Evolutionary conservation across 2,797 vertebrate genomes (phyloP).

Genomic region (Scarus forsteni): DNA sequence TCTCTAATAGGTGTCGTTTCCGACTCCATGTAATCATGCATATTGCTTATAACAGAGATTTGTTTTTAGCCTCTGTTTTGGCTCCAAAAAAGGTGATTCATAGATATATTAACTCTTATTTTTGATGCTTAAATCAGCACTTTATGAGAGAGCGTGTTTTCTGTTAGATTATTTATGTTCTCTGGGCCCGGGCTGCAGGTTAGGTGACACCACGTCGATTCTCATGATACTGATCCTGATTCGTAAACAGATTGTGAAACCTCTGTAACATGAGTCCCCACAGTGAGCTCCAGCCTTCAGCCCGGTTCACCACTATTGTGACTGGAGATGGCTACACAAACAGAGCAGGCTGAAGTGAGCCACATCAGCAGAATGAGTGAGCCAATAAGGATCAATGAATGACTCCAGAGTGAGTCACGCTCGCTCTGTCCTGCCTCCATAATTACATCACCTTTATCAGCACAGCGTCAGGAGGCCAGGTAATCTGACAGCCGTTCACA

Average conservation of each 20-base stretch:
- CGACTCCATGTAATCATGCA: too few relatives aligned
- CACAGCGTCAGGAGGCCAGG: not conserved
- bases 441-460: slow-evolving; percentile 12
- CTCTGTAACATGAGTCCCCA: slow-evolving; percentile 55
- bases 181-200: slow-evolving; percentile 19
- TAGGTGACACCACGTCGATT: slow-evolving; percentile 34
- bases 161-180: slow-evolving; percentile 54
- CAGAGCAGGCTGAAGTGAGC: slow-evolving; percentile 16
- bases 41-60: too few relatives aligned
- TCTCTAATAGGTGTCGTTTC: too few relatives aligned
- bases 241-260: slow-evolving; percentile 43
- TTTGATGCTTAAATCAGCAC: too few relatives aligned
- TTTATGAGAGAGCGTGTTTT: not conserved
- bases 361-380: slow-evolving; percentile 53
- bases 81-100: too few relatives aligned
- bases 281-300: not conserved
- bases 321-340: slow-evolving; percentile 6
- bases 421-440: slow-evolving; percentile 13
- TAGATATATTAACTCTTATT: too few relatives aligned
- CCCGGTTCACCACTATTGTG: slow-evolving; percentile 3
- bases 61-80: too few relatives aligned
- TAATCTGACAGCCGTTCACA: not conserved
- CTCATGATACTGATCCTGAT: slow-evolving; percentile 18
- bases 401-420: slow-evolving; percentile 23
- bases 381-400: slow-evolving; percentile 26